These are phyloP conservation scores for Kuschelorhynchus macadamiae DNA, from an alignment of 2,888 invertebrate genomes.

Conservation along the genomic window DNA sequence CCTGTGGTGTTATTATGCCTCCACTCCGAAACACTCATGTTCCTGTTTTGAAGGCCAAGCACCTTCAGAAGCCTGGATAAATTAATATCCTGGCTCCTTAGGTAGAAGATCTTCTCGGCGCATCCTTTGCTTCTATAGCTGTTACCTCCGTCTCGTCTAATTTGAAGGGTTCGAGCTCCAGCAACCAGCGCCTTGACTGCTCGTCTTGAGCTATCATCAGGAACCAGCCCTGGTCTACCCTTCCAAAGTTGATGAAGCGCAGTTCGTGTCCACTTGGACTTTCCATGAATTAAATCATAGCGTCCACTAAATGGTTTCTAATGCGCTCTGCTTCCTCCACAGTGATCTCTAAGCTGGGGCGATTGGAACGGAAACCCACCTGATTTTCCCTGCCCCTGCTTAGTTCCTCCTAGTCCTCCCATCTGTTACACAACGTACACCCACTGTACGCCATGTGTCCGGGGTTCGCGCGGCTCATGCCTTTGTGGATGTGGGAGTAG, in stretches of 20 bases:
- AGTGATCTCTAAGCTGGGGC: background rate
- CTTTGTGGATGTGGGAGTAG: no score
- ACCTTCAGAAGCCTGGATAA: no score
- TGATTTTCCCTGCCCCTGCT: background rate
- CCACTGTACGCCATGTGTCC: no score
- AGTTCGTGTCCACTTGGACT: background rate
- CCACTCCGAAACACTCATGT: background rate
- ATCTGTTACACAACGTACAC: no score
- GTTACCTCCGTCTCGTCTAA: background rate
- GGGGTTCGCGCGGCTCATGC: no score
- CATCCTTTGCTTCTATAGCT: background rate
- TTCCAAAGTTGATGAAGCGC: background rate
- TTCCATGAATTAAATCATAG: no score
- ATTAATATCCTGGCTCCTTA: no score
- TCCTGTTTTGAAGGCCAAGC: background rate
- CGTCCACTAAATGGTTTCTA: no score
- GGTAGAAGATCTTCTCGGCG: background rate
- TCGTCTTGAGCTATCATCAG: background rate
- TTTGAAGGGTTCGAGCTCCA: background rate
- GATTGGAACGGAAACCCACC: background rate
- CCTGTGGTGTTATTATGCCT: background rate
- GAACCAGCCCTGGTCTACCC: background rate
- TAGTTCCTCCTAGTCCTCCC: no score
- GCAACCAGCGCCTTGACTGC: background rate
- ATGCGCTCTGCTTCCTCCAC: background rate